A percentile compares a stretch with the other conserved stretches of the same genome.
Evolutionary conservation across 2,113 vertebrate species (phyloP).

Genomic region (Fregata magnificens): DNA sequence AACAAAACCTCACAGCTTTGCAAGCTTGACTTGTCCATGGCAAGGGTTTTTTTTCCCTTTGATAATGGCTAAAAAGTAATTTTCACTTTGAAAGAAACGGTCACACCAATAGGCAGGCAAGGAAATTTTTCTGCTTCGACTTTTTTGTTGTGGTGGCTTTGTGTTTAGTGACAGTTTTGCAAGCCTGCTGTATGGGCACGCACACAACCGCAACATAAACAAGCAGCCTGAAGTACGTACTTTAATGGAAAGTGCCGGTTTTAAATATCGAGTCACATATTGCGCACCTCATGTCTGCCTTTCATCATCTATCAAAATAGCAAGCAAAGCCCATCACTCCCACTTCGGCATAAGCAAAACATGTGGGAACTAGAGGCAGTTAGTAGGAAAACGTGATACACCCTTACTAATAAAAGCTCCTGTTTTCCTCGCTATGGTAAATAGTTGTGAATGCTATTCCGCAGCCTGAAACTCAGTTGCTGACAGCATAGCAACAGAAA

Average conservation of each 20-base stretch:
- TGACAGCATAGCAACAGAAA: not conserved
- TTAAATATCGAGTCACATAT: conserved; percentile 11
- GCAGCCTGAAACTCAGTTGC: not conserved
- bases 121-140: not conserved
- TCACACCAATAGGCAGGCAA: not conserved
- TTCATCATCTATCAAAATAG: conserved; percentile 53
- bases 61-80: not conserved
- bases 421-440: not conserved
- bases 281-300: conserved; percentile 27
- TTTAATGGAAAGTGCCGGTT: not conserved
- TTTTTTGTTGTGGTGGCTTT: not conserved
- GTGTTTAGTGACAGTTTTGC: not conserved
- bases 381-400: conserved; percentile 29
- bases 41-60: not conserved
- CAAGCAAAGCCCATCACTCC: not conserved
- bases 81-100: not conserved
- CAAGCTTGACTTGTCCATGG: not conserved
- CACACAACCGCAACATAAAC: not conserved
- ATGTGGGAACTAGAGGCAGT: conserved; percentile 35
- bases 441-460: not conserved
- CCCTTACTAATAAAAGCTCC: conserved; percentile 58
- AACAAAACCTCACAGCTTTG: not conserved
- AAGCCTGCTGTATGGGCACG: not conserved
- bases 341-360: conserved; percentile 36
- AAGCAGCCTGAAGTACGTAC: not conserved